Base-by-base conservation (phyloP, 2,113 vertebrate genomes). In the Cephalopterus ornatus region DNA sequence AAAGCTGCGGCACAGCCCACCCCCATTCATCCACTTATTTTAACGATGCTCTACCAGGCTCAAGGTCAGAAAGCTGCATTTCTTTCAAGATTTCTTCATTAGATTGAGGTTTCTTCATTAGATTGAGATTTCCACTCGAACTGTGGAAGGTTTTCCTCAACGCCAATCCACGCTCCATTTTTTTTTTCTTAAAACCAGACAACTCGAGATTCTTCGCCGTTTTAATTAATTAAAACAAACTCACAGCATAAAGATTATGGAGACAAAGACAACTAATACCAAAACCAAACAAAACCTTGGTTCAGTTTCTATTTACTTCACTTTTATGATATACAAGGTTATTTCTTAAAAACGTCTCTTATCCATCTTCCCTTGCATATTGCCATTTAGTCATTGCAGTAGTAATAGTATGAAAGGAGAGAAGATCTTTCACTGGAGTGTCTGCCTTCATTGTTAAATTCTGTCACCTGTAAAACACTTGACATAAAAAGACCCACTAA, bases 1-100 rank as follows among this genome's bases (percentile, higher is more conserved):
- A 1, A 59, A 72, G 39, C 0, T 0, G 46, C 86, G 83, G 72
- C 42, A 23, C n/a, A 42, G n/a, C 46, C 53, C n/a, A 11, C 0
- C 7, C 33, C 20, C 28, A 10, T 20, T 9, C 28, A 27, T 39
- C 63, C 58, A 8, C 23, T 32, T 5, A 21, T 5, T 61, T 46
- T 0, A 65, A 10, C 0, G 1, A 20, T 11, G 5, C 21, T 44
- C 12, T 30, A 11, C 33, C 8, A 18, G 0, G 3, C 41, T 20
- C 23, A 24, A 39, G 52, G 35, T 47, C 44, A 61, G 33, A n/a
- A 47, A 70, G 8, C 32, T 62, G 22, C 12, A 11, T 12, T 80
- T 32, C 49, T 55, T 35, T 17, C 32, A 53, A 7, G 7, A 56
- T 6, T 42, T 74, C 21, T 71, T 44, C 61, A 30, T 2, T 4